Base-by-base conservation (phyloP, 2,113 vertebrate genomes). In the Gnathochromis pfefferi region DNA sequence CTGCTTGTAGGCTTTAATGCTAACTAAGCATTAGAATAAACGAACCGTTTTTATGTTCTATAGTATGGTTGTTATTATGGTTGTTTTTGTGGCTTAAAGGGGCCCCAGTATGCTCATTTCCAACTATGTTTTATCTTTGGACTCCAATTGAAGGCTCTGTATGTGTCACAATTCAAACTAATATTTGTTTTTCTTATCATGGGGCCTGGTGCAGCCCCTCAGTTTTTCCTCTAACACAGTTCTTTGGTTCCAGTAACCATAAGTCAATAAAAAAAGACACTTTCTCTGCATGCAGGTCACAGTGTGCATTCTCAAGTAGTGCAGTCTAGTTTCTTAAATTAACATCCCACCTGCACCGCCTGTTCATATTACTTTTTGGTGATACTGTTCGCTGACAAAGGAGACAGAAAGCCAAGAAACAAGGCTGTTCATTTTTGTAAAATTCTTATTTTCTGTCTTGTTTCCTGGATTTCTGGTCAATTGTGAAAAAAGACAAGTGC, bases 11-110 rank as follows among this genome's bases (percentile, higher is more conserved):
- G 42, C 7, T 49, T 49, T 78, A 78, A 78, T 49, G 3, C 45
- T 78, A 75, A 49, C 70, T 49, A 78, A 49, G 42, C 23, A 78
- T 49, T 49, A 19, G 23, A 28, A 49, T 78, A 49, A 78, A 49
- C 1, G 0, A 31, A 19, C 70, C 17, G 9, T n/a, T 19, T 31
- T 28, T 49, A 49, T 2, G 4, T 31, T 13, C 42, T 60, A 33
- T 19, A 60, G 28, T 60, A 60, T 60, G 28, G 28, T 60, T 60
- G 57, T 6, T 60, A 60, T 60, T 60, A 60, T 60, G 57, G 57
- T 60, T 17, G 40, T 47, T 75, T 75, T 45, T 73, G n/a, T 42
- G 21, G n/a, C 21, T 70, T 70, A 26, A 70, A 26, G 7, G 38
- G 38, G 65, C n/a, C 65, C 65, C 40, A 26, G 9, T 45, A 17